Base-by-base conservation (phyloP, 1,140 invertebrate genomes). In the Polyergus mexicanus region DNA sequence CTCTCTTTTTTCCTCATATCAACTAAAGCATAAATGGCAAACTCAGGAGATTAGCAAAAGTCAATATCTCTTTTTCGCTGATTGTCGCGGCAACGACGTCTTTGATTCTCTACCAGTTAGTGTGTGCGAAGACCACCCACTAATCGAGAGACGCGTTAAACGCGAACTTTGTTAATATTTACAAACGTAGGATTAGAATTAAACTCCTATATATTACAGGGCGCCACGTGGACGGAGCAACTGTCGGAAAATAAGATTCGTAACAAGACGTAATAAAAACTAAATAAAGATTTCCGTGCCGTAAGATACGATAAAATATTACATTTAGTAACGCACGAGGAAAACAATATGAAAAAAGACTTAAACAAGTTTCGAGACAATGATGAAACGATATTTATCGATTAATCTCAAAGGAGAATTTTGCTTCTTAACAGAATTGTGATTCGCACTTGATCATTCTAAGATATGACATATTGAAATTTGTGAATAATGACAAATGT, bases 161-260 rank as follows among this genome's bases (percentile, higher is more conserved):
- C 62, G 16, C 47, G 22, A 54, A 58, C 32, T 56, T 69, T 22
- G 65, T 72, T 71, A 71, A 81, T 81, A 81, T 81, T 81, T 81
- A 81, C 66, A 72, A 72, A 58, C 6, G 66, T 75, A 41, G 35
- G 44, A 81, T 81, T 81, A 81, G 65, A 81, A 81, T 41, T 72
- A 81, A 81, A 56, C 51, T 32, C 7, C n/a, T 38, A 41, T 81
- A 51, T 19, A 78, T 78, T 54, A 68, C 10, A 22, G 16, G 19
- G 13, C 38, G n/a, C 51, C 35, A 75, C n/a, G 32, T 75, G 32
- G 32, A 60, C 4, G 54, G 25, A 58, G 10, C 1, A 25, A 60
- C 58, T 41, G 32, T 16, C 16, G 13, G 7, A 22, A 75, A 75
- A 60, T 41, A 75, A 75, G 32, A 25, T 25, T 22, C 72, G 2